Percentiles rank a stretch among this genome's conserved stretches.
Conservation (phyloP, 2,888 invertebrate species). For the Blastobasis adustella region DNA sequence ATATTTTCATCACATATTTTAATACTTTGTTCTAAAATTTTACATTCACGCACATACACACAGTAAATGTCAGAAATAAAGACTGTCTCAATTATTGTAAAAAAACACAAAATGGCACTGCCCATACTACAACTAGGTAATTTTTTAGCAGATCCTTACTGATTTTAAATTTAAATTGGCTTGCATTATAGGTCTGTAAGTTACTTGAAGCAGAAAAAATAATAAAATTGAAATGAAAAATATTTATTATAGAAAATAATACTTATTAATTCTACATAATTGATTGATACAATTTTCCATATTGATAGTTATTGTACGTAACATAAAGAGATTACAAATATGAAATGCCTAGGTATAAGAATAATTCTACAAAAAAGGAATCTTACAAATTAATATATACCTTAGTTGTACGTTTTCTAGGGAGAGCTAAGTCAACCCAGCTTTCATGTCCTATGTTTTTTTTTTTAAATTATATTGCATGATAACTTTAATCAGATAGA, state of each 20-base stretch:
- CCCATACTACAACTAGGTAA: conserved; percentile 14
- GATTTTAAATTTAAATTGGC: too few species aligned
- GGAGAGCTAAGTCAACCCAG: conserved; percentile 61
- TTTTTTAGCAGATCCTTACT: too few species aligned
- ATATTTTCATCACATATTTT: conserved; percentile 27
- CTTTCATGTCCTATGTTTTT: conserved; percentile 23
- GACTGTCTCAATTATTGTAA: conserved; percentile 32
- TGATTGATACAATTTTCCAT: conserved; percentile 45
- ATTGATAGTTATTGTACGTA: conserved; percentile 15
- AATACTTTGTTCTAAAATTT: conserved; percentile 66
- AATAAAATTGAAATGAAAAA: conserved; percentile 26
- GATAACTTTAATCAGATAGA: too few species aligned
- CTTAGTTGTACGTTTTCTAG: conserved; percentile 63
- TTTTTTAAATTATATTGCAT: too few species aligned
- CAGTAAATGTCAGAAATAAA: conserved; percentile 47
- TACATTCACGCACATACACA: conserved; percentile 73
- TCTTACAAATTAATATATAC: conserved; percentile 67
- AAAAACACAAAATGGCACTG: conserved; percentile 37
- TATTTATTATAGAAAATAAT: conserved; percentile 70
- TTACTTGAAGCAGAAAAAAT: neutral
- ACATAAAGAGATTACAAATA: conserved; percentile 71
- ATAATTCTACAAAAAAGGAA: conserved; percentile 61
- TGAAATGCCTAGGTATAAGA: conserved; percentile 57
- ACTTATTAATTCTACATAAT: conserved; percentile 60
- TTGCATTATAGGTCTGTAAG: too few species aligned